These are phyloP conservation scores for Penaeus vannamei DNA, from an alignment of 1,140 invertebrate genomes.

Conservation along the genomic window DNA sequence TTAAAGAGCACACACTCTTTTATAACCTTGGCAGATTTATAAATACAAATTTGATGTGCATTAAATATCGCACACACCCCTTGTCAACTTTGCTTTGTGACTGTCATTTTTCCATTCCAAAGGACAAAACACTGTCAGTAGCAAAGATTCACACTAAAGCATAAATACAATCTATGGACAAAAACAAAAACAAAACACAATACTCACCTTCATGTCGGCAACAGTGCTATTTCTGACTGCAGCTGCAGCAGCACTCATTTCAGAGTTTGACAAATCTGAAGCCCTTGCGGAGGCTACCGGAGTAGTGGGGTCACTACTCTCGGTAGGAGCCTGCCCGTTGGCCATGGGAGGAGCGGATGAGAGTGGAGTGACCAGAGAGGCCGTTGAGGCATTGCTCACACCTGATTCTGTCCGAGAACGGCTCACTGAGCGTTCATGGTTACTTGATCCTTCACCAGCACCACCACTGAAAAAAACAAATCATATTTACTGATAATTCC, in stretches of 20 bases:
- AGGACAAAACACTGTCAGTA: too few relatives aligned
- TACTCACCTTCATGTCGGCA: slow-evolving; percentile 37
- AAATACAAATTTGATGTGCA: too few relatives aligned
- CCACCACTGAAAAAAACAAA: background rate
- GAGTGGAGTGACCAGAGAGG: slow-evolving; percentile 51
- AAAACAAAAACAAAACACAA: too few relatives aligned
- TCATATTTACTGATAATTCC: background rate
- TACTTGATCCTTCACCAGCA: background rate
- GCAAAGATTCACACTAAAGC: too few relatives aligned
- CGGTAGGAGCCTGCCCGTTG: background rate
- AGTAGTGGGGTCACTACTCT: background rate
- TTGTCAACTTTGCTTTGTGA: too few relatives aligned
- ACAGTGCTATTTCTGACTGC: background rate
- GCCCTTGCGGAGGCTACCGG: background rate
- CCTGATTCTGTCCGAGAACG: slow-evolving; percentile 59
- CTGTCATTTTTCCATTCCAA: too few relatives aligned
- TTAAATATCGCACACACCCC: too few relatives aligned
- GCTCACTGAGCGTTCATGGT: slow-evolving; percentile 47
- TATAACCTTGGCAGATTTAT: too few relatives aligned
- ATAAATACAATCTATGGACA: too few relatives aligned
- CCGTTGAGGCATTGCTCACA: slow-evolving; percentile 58
- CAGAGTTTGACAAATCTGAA: slow-evolving; percentile 6
- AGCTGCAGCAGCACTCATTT: slow-evolving; percentile 12
- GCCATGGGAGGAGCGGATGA: slow-evolving; percentile 34
- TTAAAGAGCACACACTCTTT: too few relatives aligned